These are phyloP conservation scores for Sepiola atlantica DNA, from an alignment of 2,888 invertebrate species.

Conservation along the genomic window DNA sequence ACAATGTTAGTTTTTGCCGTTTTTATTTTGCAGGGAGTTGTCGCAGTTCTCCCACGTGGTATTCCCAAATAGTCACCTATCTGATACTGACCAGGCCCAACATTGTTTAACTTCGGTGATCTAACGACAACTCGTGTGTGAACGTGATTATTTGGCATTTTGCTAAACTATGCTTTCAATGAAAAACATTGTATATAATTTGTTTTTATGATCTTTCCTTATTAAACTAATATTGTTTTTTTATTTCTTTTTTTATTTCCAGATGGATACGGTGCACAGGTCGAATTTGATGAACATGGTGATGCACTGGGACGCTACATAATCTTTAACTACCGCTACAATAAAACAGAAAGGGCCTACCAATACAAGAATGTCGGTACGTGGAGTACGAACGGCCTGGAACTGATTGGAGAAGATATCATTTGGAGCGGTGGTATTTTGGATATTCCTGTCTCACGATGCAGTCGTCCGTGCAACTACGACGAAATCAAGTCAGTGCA, in stretches of 20 bases:
- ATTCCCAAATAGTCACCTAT: too few species aligned
- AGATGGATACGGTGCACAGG: slow-evolving; percentile 82
- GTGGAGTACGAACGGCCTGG: slow-evolving; percentile 79
- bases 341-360: slow-evolving; percentile 64
- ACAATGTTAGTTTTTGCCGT: too few species aligned
- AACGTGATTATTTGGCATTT: too few species aligned
- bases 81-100: too few species aligned
- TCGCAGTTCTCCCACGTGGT: too few species aligned
- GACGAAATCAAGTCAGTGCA: slow-evolving; percentile 75
- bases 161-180: too few species aligned
- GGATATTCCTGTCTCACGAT: slow-evolving; percentile 74
- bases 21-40: too few species aligned
- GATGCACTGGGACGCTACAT: slow-evolving; percentile 76
- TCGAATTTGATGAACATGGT: slow-evolving; percentile 77
- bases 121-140: too few species aligned
- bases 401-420: slow-evolving; percentile 65
- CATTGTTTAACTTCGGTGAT: too few species aligned
- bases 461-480: slow-evolving; percentile 74
- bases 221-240: neutral
- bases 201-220: neutral
- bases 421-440: slow-evolving; percentile 74
- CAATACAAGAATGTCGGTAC: slow-evolving; percentile 71
- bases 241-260: slow-evolving; percentile 61
- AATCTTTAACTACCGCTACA: slow-evolving; percentile 76
- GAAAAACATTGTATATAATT: too few species aligned